phyloP scores from a whole-genome alignment of 2,797 vertebrate genomes.

The Syngnathus rostellatus region DNA sequence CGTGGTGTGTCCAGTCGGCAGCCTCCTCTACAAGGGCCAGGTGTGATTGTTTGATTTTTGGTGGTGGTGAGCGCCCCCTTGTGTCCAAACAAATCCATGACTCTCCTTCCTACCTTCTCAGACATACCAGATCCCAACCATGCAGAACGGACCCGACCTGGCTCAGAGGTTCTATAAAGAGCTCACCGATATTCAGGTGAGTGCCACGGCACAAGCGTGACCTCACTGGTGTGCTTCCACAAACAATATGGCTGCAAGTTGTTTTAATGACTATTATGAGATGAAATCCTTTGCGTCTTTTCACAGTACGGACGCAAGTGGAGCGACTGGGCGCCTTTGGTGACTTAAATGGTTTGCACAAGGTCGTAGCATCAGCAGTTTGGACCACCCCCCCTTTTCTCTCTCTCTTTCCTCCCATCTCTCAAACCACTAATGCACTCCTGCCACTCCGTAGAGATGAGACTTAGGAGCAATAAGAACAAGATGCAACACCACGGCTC shows the following conservation, averaged over 20 bases:
- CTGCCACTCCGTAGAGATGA: constrained; percentile 5
- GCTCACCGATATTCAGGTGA: constrained; percentile 83
- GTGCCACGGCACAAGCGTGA: not conserved
- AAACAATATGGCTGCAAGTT: not conserved
- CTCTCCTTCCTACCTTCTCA: constrained; percentile 26
- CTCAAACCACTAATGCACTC: constrained; percentile 30
- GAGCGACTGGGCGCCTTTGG: constrained; percentile 68
- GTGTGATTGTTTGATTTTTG: constrained; percentile 37
- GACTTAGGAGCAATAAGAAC: constrained; percentile 3
- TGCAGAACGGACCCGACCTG: constrained; percentile 80
- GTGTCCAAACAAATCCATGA: not conserved
- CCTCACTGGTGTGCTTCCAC: not conserved
- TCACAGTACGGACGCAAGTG: constrained; percentile 64
- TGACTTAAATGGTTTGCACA: constrained; percentile 44
- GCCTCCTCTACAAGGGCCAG: constrained; percentile 75
- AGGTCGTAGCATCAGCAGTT: constrained; percentile 26
- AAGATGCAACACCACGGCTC: not conserved
- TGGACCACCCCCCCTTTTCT: not conserved
- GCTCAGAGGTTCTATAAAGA: constrained; percentile 78
- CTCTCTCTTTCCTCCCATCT: not conserved
- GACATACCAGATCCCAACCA: constrained; percentile 79
- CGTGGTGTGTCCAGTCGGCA: constrained; percentile 82
- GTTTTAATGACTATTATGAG: not conserved
- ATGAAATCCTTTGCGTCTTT: not conserved
- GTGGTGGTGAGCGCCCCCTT: not conserved